Percentiles rank a stretch among this genome's conserved stretches.
Conservation (phyloP, 92 coral and sea anemone species). For the Plumapathes pennacea region DNA sequence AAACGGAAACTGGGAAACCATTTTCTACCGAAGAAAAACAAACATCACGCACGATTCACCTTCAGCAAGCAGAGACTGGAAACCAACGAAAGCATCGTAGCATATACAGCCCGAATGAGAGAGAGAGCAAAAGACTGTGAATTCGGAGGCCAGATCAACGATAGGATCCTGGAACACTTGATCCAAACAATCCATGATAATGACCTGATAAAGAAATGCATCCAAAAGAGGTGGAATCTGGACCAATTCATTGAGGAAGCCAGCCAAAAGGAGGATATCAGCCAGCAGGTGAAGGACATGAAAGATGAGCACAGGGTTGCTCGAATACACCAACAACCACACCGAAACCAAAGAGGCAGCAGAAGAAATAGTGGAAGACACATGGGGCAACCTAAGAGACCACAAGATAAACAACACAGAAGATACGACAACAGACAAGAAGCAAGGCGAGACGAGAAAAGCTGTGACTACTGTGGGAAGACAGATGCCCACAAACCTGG, state of each 20-base stretch:
- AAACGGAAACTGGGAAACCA: slow-evolving; percentile 44
- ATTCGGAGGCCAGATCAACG: slow-evolving; percentile 41
- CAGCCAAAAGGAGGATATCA: slow-evolving; percentile 45
- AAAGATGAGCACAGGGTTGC: slow-evolving; percentile 47
- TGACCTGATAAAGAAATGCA: slow-evolving; percentile 47
- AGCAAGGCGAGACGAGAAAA: slow-evolving; percentile 1
- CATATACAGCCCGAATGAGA: slow-evolving; percentile 49
- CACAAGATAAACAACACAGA: neutral
- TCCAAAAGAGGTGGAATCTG: slow-evolving; percentile 40
- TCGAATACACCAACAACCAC: slow-evolving; percentile 5
- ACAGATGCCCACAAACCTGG: slow-evolving; percentile 51
- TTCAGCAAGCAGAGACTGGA: slow-evolving; percentile 48
- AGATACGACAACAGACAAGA: slow-evolving; percentile 4
- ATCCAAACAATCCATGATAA: slow-evolving; percentile 59
- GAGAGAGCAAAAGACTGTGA: slow-evolving; percentile 57
- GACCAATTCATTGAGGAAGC: slow-evolving; percentile 44
- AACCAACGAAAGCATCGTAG: slow-evolving; percentile 37
- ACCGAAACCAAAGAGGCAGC: neutral
- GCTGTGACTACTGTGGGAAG: slow-evolving; percentile 54
- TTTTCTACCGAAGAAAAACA: slow-evolving; percentile 59
- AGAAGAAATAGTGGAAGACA: neutral
- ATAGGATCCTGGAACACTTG: slow-evolving; percentile 59
- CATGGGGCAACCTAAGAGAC: neutral
- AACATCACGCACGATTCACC: slow-evolving; percentile 66
- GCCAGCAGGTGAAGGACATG: slow-evolving; percentile 65